phyloP scores from a whole-genome alignment of 2,113 vertebrate genomes.

The Motacilla tschutschensis region DNA sequence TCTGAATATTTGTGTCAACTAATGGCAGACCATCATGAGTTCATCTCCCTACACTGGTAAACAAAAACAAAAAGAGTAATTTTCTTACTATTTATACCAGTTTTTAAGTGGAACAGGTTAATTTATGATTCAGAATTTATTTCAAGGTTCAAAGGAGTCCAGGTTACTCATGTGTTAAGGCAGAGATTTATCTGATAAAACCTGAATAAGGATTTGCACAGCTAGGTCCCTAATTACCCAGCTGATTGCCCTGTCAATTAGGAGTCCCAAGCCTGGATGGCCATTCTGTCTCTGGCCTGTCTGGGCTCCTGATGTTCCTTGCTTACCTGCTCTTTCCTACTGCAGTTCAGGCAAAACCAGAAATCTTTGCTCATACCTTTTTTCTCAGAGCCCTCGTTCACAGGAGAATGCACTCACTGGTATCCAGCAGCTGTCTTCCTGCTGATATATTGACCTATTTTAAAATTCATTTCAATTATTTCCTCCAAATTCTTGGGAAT shows the following conservation, averaged over 20 bases:
- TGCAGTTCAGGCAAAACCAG: background rate
- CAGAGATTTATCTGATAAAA: background rate
- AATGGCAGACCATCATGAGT: fast-evolving
- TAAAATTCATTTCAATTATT: background rate
- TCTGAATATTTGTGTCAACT: background rate
- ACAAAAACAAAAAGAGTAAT: background rate
- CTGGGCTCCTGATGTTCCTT: background rate
- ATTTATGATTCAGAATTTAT: background rate
- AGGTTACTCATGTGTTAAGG: background rate
- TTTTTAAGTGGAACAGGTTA: background rate
- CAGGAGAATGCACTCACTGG: background rate
- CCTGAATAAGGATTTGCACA: background rate
- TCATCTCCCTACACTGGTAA: background rate
- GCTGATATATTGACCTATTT: background rate
- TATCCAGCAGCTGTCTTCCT: background rate
- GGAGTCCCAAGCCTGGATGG: background rate
- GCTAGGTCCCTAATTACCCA: background rate
- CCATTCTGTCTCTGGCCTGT: background rate
- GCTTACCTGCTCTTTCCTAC: background rate
- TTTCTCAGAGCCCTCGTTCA: background rate
- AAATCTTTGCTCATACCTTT: background rate
- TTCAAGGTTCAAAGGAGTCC: background rate
- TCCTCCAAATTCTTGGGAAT: background rate
- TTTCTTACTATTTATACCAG: background rate
- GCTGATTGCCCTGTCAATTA: background rate